phyloP scores from a whole-genome alignment of 2,888 invertebrate species.

The Papilio demoleus region DNA sequence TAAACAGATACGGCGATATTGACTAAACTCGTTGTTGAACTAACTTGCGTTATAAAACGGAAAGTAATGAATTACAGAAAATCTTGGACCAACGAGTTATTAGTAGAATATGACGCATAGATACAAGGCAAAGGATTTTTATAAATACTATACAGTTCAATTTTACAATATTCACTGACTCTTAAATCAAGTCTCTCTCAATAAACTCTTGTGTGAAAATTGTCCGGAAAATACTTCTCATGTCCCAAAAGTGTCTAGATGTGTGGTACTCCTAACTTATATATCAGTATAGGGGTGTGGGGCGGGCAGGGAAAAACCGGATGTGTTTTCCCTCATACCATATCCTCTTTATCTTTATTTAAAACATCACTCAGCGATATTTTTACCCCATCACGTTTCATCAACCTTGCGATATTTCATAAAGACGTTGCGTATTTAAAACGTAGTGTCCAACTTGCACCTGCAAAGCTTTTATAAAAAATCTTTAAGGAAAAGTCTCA shows the following conservation, averaged over 20 bases:
- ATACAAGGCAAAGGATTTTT: too few relatives aligned
- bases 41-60: too few relatives aligned
- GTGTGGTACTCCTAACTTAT: background rate
- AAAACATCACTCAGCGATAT: background rate
- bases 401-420: background rate
- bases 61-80: too few relatives aligned
- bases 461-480: background rate
- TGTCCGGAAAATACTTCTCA: too few relatives aligned
- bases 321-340: slow-evolving; percentile 18
- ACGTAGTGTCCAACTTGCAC: background rate
- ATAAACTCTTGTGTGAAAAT: too few relatives aligned
- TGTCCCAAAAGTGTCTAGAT: background rate
- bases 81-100: too few relatives aligned
- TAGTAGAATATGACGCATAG: too few relatives aligned
- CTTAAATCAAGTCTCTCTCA: too few relatives aligned
- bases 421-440: background rate
- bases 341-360: background rate
- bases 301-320: slow-evolving; percentile 8
- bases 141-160: too few relatives aligned
- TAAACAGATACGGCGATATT: background rate
- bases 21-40: too few relatives aligned
- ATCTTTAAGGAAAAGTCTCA: background rate
- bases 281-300: slow-evolving; percentile 9
- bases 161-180: too few relatives aligned
- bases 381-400: background rate